Evolutionary conservation across 2,113 vertebrate species (phyloP), one percentile per base, ranked within the genome.

Genomic region (Scytalopus superciliaris): DNA sequence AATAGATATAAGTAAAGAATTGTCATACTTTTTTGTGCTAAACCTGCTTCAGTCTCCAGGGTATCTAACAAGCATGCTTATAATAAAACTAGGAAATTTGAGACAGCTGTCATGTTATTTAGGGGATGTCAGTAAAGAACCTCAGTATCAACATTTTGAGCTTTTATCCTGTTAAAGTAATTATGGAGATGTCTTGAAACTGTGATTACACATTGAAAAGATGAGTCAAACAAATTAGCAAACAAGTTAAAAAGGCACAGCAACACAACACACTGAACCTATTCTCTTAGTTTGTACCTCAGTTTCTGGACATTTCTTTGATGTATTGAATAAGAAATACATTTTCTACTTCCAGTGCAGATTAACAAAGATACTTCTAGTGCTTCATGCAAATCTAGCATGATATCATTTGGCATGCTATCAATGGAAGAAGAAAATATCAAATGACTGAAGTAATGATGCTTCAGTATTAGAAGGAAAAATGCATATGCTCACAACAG

Each of bases 341-440:
- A 42, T 85, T 90, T 84, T 84, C 37, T 76, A 50, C 22, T 75
- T 85, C 19, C 14, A 42, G 67, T 77, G 63, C 45, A 79, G 22
- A 60, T 83, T 79, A 62, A 76, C 68, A 84, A 93, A 92, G 57
- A 35, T 92, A 60, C 50, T 84, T 89, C 56, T 49, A 53, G 55
- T 67, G n/a, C 56, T 90, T 77, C 50, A 28, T 67, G 33, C 30
- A 73, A 33, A 79, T 80, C 70, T 95, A 52, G 80, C 28, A 47
- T 79, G 63, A 31, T 93, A 88, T 49, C 62, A 59, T 79, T 84
- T 84, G 73, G 52, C 60, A 35, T 83, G 23, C 33, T 85, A 62
- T 91, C 66, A 83, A 31, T 92, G 39, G 73, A 70, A 84, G 72
- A 94, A 84, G n/a, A 87, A 96, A 94, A 79, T 83, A 80, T 37